phyloP scores from a whole-genome alignment of 2,888 invertebrate species.

The Embidobia sp. region DNA sequence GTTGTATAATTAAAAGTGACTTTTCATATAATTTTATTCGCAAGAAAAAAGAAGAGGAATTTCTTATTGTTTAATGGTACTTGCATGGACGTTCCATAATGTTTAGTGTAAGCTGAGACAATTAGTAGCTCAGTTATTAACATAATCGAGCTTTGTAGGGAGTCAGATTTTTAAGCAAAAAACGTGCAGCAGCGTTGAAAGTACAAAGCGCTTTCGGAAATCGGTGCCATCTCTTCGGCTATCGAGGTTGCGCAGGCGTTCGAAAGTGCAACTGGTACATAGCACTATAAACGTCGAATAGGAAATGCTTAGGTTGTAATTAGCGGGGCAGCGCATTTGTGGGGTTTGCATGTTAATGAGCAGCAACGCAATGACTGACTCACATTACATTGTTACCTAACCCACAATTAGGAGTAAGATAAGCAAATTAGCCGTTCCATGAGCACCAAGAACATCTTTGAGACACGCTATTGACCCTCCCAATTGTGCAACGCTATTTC shows the following conservation, averaged over 20 bases:
- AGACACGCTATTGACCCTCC: constrained; percentile 41
- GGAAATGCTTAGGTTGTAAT: constrained; percentile 73
- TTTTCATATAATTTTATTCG: too few species aligned
- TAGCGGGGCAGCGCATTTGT: constrained; percentile 66
- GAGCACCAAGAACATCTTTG: constrained; percentile 62
- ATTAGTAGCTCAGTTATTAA: constrained; percentile 42
- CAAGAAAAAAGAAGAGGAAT: neutral
- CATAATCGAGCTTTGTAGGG: constrained; percentile 37
- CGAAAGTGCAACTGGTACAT: constrained; percentile 55
- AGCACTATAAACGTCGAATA: constrained; percentile 70
- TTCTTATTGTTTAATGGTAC: constrained; percentile 15
- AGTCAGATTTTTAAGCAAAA: constrained; percentile 33
- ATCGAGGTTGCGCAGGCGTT: constrained; percentile 60
- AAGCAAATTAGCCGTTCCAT: constrained; percentile 64
- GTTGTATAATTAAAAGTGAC: too few species aligned
- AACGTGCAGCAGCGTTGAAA: constrained; percentile 36
- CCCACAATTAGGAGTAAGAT: constrained; percentile 65
- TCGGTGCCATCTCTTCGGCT: too few species aligned
- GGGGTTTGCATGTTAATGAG: constrained; percentile 66
- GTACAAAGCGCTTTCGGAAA: constrained; percentile 39
- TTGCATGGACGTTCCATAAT: neutral
- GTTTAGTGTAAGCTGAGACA: neutral
- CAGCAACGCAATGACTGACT: constrained; percentile 63
- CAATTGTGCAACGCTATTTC: constrained; percentile 39
- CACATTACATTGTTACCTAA: constrained; percentile 67